These are phyloP conservation scores for Pelecanus crispus DNA, from an alignment of 2,113 vertebrate species.

Conservation along the genomic window DNA sequence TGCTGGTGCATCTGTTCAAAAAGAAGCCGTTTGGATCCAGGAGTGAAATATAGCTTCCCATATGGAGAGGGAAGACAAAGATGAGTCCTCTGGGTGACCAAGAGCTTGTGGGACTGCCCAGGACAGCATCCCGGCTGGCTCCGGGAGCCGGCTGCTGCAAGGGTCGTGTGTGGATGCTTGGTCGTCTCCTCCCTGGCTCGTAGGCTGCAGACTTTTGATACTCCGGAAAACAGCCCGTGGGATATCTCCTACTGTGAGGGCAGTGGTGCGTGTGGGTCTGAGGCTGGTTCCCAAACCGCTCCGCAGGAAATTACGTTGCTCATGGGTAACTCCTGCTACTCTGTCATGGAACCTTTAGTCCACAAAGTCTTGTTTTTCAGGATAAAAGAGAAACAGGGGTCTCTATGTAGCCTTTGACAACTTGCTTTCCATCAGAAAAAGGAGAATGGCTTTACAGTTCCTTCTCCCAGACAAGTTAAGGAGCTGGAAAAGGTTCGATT, in stretches of 20 bases:
- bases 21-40: neutral
- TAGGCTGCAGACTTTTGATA: neutral
- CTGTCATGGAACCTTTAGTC: neutral
- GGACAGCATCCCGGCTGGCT: neutral
- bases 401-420: neutral
- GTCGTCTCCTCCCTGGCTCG: neutral
- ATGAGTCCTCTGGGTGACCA: neutral
- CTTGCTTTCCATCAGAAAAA: neutral
- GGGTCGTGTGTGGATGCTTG: accelerated
- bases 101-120: accelerated
- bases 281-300: neutral
- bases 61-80: neutral
- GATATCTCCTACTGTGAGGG: neutral
- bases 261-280: accelerated
- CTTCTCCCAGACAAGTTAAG: neutral
- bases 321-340: neutral
- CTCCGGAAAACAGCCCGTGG: accelerated
- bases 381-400: neutral
- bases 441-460: neutral
- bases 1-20: neutral
- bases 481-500: neutral
- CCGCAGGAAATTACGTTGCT: neutral
- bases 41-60: neutral
- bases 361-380: neutral
- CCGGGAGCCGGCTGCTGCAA: neutral